Conservation (phyloP, 2,888 invertebrate genomes). For the Ochlodes sylvanus region DNA sequence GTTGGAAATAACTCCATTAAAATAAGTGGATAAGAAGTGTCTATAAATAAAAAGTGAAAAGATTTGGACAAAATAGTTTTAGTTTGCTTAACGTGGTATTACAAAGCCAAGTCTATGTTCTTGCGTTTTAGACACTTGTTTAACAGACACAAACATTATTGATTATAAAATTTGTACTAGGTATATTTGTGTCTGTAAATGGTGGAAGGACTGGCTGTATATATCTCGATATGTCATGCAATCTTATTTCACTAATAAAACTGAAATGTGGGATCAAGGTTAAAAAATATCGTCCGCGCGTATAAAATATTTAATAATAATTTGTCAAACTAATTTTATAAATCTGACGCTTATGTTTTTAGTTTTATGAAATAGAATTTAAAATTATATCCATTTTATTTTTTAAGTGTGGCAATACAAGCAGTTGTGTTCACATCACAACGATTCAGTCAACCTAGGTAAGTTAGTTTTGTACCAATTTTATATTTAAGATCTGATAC, state of each 20-base stretch:
- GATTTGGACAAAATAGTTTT: no score
- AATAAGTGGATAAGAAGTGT: not conserved
- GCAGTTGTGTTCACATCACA: conserved; percentile 63
- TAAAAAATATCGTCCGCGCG: conserved; percentile 22
- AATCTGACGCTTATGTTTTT: conserved; percentile 18
- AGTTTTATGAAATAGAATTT: conserved; percentile 12
- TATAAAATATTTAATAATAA: conserved; percentile 16
- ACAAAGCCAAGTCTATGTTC: no score
- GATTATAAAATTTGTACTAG: not conserved
- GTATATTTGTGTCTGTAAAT: conserved; percentile 1
- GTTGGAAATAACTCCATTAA: not conserved
- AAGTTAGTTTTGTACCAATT: conserved; percentile 65
- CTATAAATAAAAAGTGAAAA: no score
- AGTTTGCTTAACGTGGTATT: no score
- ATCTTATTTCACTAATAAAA: not conserved
- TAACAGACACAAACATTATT: not conserved
- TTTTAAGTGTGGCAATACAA: conserved; percentile 42
- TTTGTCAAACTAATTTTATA: conserved; percentile 16
- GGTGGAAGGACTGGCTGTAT: no score
- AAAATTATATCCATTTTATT: conserved; percentile 14
- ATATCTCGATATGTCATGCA: no score
- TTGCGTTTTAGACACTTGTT: no score
- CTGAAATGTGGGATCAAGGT: not conserved
- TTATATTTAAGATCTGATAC: conserved; percentile 52
- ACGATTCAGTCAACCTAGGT: conserved; percentile 68